phyloP scores from a whole-genome alignment of 2,113 vertebrate species.

The Grammomys surdaster region DNA sequence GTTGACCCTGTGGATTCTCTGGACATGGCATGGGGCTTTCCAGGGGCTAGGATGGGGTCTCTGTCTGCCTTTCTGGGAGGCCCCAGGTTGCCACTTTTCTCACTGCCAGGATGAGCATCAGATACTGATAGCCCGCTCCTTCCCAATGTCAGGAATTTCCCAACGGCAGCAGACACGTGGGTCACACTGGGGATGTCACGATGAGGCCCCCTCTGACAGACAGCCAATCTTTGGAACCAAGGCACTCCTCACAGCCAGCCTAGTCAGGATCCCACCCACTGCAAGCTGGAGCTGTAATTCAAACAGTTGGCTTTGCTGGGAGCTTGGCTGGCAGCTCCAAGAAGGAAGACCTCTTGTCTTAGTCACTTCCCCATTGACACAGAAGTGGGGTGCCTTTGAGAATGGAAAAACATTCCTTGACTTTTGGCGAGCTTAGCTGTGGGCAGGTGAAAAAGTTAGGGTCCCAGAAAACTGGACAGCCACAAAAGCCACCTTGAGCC shows the following conservation, averaged over 20 bases:
- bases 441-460: background rate
- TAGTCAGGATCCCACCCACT: background rate
- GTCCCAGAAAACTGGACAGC: background rate
- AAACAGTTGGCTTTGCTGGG: background rate
- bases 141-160: background rate
- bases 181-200: background rate
- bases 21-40: background rate
- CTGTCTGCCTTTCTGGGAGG: background rate
- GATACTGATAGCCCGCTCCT: background rate
- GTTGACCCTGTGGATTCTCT: background rate
- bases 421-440: background rate
- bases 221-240: background rate
- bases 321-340: background rate
- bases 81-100: background rate
- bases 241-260: fast-evolving
- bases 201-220: background rate
- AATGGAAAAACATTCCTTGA: background rate
- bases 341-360: background rate
- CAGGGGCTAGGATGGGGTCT: background rate
- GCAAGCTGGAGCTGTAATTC: background rate
- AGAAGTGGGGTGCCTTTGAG: background rate
- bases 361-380: background rate
- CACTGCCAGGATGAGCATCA: background rate
- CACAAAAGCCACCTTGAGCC: background rate
- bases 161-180: background rate